Evolutionary conservation across 2,888 invertebrate species (phyloP), one percentile per base, ranked within the genome.

Genomic region (Apotomis capreana): DNA sequence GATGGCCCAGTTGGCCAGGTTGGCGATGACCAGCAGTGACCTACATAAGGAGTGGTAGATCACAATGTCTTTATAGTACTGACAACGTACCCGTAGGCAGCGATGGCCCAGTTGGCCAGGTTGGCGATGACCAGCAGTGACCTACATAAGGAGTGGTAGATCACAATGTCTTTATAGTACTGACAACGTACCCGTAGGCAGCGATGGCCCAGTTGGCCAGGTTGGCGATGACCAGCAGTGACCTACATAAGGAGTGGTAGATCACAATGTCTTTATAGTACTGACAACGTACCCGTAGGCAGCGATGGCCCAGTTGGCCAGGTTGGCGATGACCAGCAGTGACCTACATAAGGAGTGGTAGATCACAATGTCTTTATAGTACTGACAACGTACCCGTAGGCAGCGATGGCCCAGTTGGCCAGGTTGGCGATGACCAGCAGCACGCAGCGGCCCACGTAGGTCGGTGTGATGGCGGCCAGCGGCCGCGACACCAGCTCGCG

Each of bases 351-450:
- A 0, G 90, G n/a, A n/a, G n/a, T n/a, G n/a, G n/a, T n/a, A n/a
- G n/a, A n/a, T n/a, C n/a, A n/a, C n/a, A n/a, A n/a, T n/a, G n/a
- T n/a, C n/a, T n/a, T n/a, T n/a, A n/a, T n/a, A n/a, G 40, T 40
- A 40, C 40, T 4, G 40, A 40, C 40, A 40, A 57, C 76, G 67
- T n/a, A 94, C 81, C 96, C 97, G 80, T 95, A 95, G 0, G 95
- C 92, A 0, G 97, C 96, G 55, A 97, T 91, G 40, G 90, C 95
- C 94, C 95, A 95, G 85, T 96, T 96, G 78, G 94, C 94, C 3
- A 95, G 78, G 85, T 96, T 96, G 51, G 95, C 96, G 13, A 95
- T 83, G 26, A 95, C 76, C 0, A 96, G 89, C 70, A 96, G 83
- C 26, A 94, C 90, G 79, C 95, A 94, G 69, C 96, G 90, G 67